phyloP scores from a whole-genome alignment of 2,113 vertebrate species.

The Rana temporaria region DNA sequence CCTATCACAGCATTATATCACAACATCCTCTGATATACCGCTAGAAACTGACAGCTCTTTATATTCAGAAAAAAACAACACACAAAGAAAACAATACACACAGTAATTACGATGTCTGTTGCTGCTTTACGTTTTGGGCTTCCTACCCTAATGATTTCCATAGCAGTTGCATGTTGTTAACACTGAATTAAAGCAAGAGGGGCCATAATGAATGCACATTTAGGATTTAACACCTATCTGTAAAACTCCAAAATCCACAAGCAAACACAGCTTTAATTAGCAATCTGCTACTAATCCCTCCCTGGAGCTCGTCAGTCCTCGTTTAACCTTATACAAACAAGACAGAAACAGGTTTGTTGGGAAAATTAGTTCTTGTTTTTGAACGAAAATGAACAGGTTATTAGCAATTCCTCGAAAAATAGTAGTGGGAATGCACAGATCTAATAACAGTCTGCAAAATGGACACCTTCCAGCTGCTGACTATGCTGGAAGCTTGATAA shows the following conservation, averaged over 20 bases:
- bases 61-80: neutral
- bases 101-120: neutral
- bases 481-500: too few species aligned
- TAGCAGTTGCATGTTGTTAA: constrained; percentile 18
- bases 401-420: neutral
- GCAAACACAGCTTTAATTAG: constrained; percentile 48
- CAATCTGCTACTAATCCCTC: constrained; percentile 37
- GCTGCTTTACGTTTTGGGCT: neutral
- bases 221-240: constrained; percentile 26
- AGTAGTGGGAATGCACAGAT: too few species aligned
- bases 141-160: neutral
- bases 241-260: constrained; percentile 45
- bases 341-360: constrained; percentile 18
- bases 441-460: neutral
- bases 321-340: constrained; percentile 40
- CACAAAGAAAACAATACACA: neutral
- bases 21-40: too few species aligned
- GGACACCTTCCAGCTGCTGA: neutral
- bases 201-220: constrained; percentile 29
- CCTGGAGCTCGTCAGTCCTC: constrained; percentile 30
- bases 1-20: too few species aligned
- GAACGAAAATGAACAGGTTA: neutral
- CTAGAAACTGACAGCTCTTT: neutral
- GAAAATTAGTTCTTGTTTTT: constrained; percentile 5
- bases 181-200: constrained; percentile 5